These are phyloP conservation scores for Cephalopholis sonnerati DNA, from an alignment of 2,113 vertebrate genomes.

Conservation along the genomic window DNA sequence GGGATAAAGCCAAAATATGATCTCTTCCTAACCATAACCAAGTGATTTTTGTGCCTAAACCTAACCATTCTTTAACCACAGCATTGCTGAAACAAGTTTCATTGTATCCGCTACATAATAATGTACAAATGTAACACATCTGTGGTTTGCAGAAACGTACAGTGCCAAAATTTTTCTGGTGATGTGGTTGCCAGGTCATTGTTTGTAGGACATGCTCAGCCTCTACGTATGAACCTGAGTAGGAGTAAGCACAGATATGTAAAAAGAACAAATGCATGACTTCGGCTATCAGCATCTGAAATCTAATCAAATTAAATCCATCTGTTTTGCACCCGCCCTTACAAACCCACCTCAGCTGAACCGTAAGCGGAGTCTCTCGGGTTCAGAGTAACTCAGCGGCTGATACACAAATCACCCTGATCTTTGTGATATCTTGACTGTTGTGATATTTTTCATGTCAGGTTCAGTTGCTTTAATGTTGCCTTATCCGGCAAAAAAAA, in stretches of 20 bases:
- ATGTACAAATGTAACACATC: too few relatives aligned
- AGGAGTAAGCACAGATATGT: not conserved
- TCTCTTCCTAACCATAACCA: too few relatives aligned
- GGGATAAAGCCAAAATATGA: too few relatives aligned
- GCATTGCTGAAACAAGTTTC: too few relatives aligned
- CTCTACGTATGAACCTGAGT: not conserved
- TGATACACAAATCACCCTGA: not conserved
- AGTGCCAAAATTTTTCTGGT: too few relatives aligned
- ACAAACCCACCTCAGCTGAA: not conserved
- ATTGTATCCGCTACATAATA: too few relatives aligned
- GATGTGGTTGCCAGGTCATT: not conserved
- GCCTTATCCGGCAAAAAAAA: not conserved
- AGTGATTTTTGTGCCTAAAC: too few relatives aligned
- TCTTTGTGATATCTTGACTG: conserved; percentile 3
- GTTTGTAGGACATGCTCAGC: not conserved
- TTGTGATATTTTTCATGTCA: conserved; percentile 14
- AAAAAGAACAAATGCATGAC: not conserved
- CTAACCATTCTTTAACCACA: too few relatives aligned
- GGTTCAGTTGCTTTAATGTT: conserved; percentile 7
- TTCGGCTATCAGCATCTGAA: not conserved
- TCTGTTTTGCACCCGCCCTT: not conserved
- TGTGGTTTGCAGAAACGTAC: too few relatives aligned
- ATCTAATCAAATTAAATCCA: not conserved
- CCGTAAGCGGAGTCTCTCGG: not conserved
- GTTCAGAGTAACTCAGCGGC: not conserved